Percentiles rank a stretch among this genome's conserved stretches.
phyloP scores from a whole-genome alignment of 2,888 invertebrate genomes.

The Psylliodes chrysocephalus region DNA sequence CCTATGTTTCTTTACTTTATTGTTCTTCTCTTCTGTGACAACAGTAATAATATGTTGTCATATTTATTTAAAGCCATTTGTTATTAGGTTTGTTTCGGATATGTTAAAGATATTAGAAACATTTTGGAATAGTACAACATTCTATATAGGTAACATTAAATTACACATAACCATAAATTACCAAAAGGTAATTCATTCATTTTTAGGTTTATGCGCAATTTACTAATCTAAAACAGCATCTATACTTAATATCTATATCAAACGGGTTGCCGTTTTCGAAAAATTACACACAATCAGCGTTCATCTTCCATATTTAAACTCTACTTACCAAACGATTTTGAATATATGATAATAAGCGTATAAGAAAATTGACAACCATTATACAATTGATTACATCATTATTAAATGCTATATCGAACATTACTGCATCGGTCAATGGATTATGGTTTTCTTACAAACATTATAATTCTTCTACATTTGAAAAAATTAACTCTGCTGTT shows the following conservation, averaged over 20 bases:
- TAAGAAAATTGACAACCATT: constrained; percentile 36
- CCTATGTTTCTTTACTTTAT: too few species aligned
- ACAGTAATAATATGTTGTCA: too few species aligned
- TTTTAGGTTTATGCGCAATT: not conserved
- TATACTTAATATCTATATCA: not conserved
- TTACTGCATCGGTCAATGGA: not conserved
- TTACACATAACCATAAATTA: constrained; percentile 2
- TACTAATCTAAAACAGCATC: not conserved
- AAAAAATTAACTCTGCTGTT: too few species aligned
- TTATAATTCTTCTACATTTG: too few species aligned
- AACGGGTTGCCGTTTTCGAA: not conserved
- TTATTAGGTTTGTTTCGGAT: not conserved
- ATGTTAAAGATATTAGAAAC: constrained; percentile 14
- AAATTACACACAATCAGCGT: not conserved
- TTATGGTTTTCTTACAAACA: not conserved
- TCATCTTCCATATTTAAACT: not conserved
- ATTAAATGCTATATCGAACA: constrained; percentile 13
- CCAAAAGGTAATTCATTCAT: too few species aligned
- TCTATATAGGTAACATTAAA: not conserved
- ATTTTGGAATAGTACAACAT: constrained; percentile 6
- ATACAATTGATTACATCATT: constrained; percentile 22
- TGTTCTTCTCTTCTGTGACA: too few species aligned
- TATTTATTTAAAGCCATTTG: not conserved
- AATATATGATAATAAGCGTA: constrained; percentile 32
- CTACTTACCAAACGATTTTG: not conserved